These are phyloP conservation scores for Cladorhizidae sp. DNA, from an alignment of 37 sponge, comb jelly and placozoan species.

Conservation along the genomic window DNA sequence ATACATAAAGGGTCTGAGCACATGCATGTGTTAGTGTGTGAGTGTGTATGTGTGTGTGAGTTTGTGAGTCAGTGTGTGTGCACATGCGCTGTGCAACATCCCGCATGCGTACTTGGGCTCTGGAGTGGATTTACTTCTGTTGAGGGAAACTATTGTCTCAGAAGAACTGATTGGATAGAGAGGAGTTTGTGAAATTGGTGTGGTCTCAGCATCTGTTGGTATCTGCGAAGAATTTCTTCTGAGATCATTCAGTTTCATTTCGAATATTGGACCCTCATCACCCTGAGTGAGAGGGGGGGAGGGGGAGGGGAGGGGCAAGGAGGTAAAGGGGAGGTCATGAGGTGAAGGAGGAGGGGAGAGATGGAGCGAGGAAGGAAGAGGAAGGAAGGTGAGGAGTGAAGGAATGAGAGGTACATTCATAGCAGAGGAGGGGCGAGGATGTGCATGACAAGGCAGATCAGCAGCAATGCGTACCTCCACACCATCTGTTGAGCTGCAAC, in stretches of 20 bases:
- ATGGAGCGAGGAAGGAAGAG: too few species aligned
- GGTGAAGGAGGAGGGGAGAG: too few species aligned
- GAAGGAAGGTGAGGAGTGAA: too few species aligned
- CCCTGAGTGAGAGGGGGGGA: neutral
- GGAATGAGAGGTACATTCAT: too few species aligned
- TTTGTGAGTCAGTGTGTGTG: too few species aligned
- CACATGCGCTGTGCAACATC: neutral
- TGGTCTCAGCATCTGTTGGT: neutral
- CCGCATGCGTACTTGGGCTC: neutral
- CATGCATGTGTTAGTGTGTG: too few species aligned
- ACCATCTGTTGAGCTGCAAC: neutral
- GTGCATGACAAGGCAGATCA: too few species aligned
- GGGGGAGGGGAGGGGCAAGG: too few species aligned
- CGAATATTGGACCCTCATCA: conserved; percentile 6
- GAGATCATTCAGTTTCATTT: neutral
- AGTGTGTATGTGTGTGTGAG: too few species aligned
- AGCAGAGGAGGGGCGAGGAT: too few species aligned
- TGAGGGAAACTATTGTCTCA: neutral
- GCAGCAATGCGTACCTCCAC: neutral
- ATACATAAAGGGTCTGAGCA: neutral
- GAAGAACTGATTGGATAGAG: neutral
- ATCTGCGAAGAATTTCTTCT: neutral
- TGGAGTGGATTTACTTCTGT: neutral
- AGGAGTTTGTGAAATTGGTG: neutral
- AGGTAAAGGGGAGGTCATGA: too few species aligned